Evolutionary conservation across 1,140 invertebrate genomes (phyloP).

Genomic region (Globodera ellingtonae): DNA sequence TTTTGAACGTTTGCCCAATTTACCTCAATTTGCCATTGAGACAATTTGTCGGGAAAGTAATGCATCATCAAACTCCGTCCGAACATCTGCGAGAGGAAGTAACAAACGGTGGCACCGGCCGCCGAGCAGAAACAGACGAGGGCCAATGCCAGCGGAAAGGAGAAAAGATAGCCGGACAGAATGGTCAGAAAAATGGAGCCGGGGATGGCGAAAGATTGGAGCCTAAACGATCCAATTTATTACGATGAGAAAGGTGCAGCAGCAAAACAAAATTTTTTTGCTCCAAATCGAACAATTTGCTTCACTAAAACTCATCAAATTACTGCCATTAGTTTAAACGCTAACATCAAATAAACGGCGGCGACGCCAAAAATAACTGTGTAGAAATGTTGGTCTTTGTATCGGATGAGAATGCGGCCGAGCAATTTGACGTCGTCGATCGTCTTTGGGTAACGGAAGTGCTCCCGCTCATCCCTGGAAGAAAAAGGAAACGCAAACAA

Average conservation of each 20-base stretch:
- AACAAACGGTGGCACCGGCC: conserved; percentile 91
- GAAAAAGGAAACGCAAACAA: neutral
- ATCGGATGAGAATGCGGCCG: conserved; percentile 83
- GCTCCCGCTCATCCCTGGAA: conserved; percentile 79
- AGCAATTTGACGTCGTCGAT: conserved; percentile 95
- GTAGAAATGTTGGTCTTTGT: conserved; percentile 90
- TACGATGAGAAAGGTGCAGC: conserved; percentile 9
- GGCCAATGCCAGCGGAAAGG: conserved; percentile 83
- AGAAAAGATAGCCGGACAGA: conserved; percentile 93
- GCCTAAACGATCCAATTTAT: conserved; percentile 55
- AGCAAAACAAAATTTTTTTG: conserved; percentile 2
- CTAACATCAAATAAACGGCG: conserved; percentile 92
- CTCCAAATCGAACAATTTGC: neutral
- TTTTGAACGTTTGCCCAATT: conserved; percentile 17
- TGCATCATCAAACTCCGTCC: conserved; percentile 81
- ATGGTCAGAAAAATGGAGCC: conserved; percentile 97
- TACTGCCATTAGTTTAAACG: conserved; percentile 3
- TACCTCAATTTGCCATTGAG: conserved; percentile 82
- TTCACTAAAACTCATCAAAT: neutral
- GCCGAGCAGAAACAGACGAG: conserved; percentile 95
- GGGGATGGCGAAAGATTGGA: conserved; percentile 99
- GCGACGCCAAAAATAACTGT: conserved; percentile 87
- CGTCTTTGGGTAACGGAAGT: conserved; percentile 86
- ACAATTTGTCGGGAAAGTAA: conserved; percentile 85
- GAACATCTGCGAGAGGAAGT: conserved; percentile 84